These are phyloP conservation scores for Cyaniris semiargus DNA, from an alignment of 2,888 invertebrate genomes.

Conservation along the genomic window DNA sequence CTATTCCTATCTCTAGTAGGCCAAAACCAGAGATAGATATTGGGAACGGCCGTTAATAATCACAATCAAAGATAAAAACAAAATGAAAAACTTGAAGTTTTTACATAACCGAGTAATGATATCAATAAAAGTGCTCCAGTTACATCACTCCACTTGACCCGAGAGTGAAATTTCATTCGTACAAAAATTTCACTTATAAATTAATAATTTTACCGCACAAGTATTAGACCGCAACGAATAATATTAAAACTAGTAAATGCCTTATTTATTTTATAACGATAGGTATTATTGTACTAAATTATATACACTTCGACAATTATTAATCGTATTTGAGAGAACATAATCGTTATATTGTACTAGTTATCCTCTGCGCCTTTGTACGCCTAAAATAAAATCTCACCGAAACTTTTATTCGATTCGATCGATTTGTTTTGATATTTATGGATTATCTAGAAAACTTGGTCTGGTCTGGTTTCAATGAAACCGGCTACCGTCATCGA, in stretches of 20 bases:
- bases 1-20: too few relatives aligned
- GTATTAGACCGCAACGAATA: conserved; percentile 9
- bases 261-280: conserved; percentile 8
- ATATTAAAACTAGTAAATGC: neutral
- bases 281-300: neutral
- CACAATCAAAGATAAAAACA: neutral
- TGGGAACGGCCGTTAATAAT: too few relatives aligned
- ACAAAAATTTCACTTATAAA: conserved; percentile 20
- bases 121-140: neutral
- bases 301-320: neutral
- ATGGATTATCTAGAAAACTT: too few relatives aligned
- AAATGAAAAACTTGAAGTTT: neutral
- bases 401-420: too few relatives aligned
- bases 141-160: neutral
- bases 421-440: too few relatives aligned
- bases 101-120: neutral
- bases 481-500: neutral
- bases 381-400: neutral
- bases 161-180: neutral
- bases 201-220: conserved; percentile 6
- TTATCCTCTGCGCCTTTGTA: neutral
- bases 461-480: neutral
- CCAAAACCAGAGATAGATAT: too few relatives aligned
- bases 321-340: neutral
- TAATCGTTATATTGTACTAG: neutral